Evolutionary conservation across 1,140 invertebrate species (phyloP), one percentile per base, ranked within the genome.

Genomic region (Drosophila arawakana): DNA sequence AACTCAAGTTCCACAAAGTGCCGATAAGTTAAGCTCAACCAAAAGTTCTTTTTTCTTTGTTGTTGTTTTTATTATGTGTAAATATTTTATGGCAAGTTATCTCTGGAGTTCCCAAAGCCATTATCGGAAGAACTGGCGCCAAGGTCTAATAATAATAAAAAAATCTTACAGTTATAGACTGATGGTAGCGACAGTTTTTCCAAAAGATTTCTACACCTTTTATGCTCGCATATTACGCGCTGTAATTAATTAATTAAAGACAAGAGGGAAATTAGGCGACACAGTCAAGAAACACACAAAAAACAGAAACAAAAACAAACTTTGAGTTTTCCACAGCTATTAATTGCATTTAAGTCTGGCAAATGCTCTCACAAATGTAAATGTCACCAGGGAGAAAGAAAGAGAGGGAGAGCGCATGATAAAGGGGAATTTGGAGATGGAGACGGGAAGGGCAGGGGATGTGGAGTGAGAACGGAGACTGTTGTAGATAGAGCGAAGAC

Each of bases 161-260:
- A 30, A 6, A 68, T 73, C 47, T 47, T 34, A 49, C 21, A 55
- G 52, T 66, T 44, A 57, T 55, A 34, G 15, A 6, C 41, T 49
- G 30, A 55, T 61, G 37, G 67, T 46, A 72, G 52, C 18, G 18
- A 63, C 47, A 52, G 69, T 62, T 83, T 83, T 79, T 30, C 25
- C 60, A 18, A 75, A 75, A 66, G 52, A 18, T 52, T 65, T 55
- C 37, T 37, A 50, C 67, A 30, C 15, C 44, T 41, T 34, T 25
- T 74, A 55, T 69, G 50, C 49, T 80, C 41, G 57, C 66, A 47
- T 73, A 60, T 73, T 67, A 65, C 46, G 71, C 44, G 15, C 52
- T 39, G 66, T 80, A 84, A 89, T 90, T 89, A 88, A 89, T 88
- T 88, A 88, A 88, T 81, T 80, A 89, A 76, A 73, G 47, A 78